A percentile compares a stretch with the other conserved stretches of the same genome.
These are phyloP conservation scores for Phytoseiulus persimilis DNA, from an alignment of 2,888 invertebrate species.

Conservation along the genomic window DNA sequence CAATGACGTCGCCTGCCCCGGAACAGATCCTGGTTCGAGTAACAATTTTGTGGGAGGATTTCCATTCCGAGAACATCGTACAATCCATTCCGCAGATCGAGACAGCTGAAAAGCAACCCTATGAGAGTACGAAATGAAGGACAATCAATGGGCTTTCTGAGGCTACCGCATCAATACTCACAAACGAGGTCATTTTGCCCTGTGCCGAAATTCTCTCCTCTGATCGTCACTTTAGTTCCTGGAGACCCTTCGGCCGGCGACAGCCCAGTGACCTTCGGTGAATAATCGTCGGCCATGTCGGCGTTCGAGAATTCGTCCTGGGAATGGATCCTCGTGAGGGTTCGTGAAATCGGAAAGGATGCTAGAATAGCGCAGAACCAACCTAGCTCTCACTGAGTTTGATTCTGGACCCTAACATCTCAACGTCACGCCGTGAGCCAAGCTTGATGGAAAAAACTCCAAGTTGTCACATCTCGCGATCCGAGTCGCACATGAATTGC, in stretches of 20 bases:
- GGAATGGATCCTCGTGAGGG: too few species aligned
- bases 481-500: too few species aligned
- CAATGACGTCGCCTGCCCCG: slow-evolving; percentile 77
- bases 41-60: slow-evolving; percentile 89
- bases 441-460: too few species aligned
- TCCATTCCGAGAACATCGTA: slow-evolving; percentile 91
- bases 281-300: not conserved
- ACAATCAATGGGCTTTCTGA: slow-evolving; percentile 38
- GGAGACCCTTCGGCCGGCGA: slow-evolving; percentile 98
- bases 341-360: too few species aligned
- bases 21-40: slow-evolving; percentile 60
- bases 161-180: slow-evolving; percentile 50
- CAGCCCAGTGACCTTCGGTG: slow-evolving; percentile 70
- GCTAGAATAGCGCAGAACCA: too few species aligned
- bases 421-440: too few species aligned
- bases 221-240: slow-evolving; percentile 83
- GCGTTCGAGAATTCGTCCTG: not conserved
- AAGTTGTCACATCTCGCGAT: too few species aligned
- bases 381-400: too few species aligned
- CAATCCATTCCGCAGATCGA: slow-evolving; percentile 94
- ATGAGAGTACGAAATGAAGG: too few species aligned
- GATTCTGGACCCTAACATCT: too few species aligned
- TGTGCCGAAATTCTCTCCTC: slow-evolving; percentile 87
- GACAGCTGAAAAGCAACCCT: slow-evolving; percentile 64
- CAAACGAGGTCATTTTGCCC: slow-evolving; percentile 76